Evolutionary conservation across 1,140 invertebrate genomes (phyloP), one percentile per base, ranked within the genome.

Genomic region (Anastrepha ludens): DNA sequence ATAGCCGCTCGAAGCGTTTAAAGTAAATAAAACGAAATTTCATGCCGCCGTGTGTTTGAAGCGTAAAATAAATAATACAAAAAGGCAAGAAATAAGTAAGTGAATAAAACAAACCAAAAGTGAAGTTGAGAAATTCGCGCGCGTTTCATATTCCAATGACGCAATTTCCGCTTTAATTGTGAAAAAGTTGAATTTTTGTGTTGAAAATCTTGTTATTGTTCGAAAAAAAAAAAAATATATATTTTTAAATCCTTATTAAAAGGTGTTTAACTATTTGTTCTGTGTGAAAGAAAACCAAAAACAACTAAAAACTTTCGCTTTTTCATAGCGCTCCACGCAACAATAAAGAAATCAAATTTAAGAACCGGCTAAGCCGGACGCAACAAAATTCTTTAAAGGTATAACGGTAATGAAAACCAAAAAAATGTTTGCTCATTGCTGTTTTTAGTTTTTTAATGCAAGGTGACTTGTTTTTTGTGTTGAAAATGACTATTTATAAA

Each of bases 1-100:
- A 55, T 20, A 44, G 17, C 47, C 74, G 74, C 74, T 81, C 74
- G 74, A 81, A 55, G 44, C 47, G 8, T 81, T 81, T 50, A 81
- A 81, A 55, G 74, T 81, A 81, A 81, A 81, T 29, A 81, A 81
- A 55, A 29, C 74, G 47, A 81, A 81, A 81, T 81, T 81, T 58
- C 47, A 41, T 81, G 47, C 9, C 47, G 44, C 47, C 47, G 74
- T 81, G 74, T 81, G 29, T 55, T 41, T 39, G 41, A 74, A 74
- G 70, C 44, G 44, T 47, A 44, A 17, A 50, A 47, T 74, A 74
- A 17, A 20, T 15, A n/a, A 55, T 55, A 67, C 5, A 67, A 5
- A 67, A 67, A 67, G 11, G 3, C 5, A 29, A 20, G 29, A 20
- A 39, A 67, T 64, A 50, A 9, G 70, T 78, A 81, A 81, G 17